Percentiles rank a stretch among this genome's conserved stretches.
These are phyloP conservation scores for Cryptomyrus ogoouensis DNA, from an alignment of 2,113 vertebrate genomes.

Conservation along the genomic window DNA sequence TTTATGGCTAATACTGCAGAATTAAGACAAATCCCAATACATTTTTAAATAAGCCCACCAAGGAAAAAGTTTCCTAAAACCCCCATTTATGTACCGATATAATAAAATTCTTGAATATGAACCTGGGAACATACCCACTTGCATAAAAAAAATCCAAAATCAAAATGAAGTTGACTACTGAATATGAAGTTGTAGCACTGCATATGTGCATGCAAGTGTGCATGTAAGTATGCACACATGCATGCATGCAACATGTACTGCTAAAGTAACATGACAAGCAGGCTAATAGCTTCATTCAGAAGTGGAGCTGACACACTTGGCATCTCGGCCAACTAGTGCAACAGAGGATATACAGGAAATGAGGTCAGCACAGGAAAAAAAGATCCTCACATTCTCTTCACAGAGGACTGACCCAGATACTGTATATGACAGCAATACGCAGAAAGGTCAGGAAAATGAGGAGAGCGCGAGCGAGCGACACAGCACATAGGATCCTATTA, in stretches of 20 bases:
- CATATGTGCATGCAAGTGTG: background rate
- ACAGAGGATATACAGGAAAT: conserved; percentile 20
- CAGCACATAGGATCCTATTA: background rate
- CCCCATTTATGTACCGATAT: background rate
- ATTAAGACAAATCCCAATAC: background rate
- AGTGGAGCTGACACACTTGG: conserved; percentile 19
- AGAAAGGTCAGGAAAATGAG: background rate
- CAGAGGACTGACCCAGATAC: conserved; percentile 18
- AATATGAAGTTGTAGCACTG: background rate
- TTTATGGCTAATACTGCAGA: background rate
- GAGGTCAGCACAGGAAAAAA: conserved; percentile 19
- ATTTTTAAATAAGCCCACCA: background rate
- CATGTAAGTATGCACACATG: too few relatives aligned
- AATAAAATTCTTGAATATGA: background rate
- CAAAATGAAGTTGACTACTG: background rate
- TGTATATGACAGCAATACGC: background rate
- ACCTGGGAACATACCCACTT: background rate
- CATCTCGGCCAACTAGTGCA: conserved; percentile 23
- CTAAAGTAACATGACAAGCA: background rate
- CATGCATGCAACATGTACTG: background rate
- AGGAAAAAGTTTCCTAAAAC: background rate
- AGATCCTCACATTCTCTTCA: conserved; percentile 2
- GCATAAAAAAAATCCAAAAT: background rate
- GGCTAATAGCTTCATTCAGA: conserved; percentile 1
- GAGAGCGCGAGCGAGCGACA: too few relatives aligned